A percentile compares a stretch with the other conserved stretches of the same genome.
phyloP scores from a whole-genome alignment of 2,113 vertebrate species.

The Hippocampus barbouri region DNA sequence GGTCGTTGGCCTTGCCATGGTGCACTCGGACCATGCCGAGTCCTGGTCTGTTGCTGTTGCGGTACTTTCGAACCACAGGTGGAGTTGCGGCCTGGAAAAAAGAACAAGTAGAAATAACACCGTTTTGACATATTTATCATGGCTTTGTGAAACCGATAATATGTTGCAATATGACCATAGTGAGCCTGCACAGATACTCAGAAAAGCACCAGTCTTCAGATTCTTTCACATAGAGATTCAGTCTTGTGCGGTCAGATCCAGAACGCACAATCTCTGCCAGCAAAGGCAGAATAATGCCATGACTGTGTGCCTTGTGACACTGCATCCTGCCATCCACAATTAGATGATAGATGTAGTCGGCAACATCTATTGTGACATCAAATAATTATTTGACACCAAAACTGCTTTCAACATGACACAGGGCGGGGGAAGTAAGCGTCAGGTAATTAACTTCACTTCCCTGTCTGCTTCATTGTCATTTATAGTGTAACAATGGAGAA shows the following conservation, averaged over 20 bases:
- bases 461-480: neutral
- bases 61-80: conserved; percentile 70
- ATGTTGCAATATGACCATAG: too few relatives aligned
- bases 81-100: conserved; percentile 74
- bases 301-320: neutral
- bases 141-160: neutral
- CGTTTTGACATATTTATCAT: too few relatives aligned
- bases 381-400: neutral
- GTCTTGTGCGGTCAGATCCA: too few relatives aligned
- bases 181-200: too few relatives aligned
- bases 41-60: conserved; percentile 68
- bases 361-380: neutral
- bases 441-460: neutral
- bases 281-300: neutral
- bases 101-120: neutral
- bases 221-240: neutral
- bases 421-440: neutral
- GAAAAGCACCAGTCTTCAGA: neutral
- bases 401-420: conserved; percentile 1
- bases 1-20: conserved; percentile 78
- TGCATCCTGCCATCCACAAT: neutral
- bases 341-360: neutral
- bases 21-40: conserved; percentile 74
- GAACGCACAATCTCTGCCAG: too few relatives aligned
- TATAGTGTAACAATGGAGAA: too few relatives aligned